Conservation (phyloP, 1,140 invertebrate species). For the Temnothorax nylanderi region DNA sequence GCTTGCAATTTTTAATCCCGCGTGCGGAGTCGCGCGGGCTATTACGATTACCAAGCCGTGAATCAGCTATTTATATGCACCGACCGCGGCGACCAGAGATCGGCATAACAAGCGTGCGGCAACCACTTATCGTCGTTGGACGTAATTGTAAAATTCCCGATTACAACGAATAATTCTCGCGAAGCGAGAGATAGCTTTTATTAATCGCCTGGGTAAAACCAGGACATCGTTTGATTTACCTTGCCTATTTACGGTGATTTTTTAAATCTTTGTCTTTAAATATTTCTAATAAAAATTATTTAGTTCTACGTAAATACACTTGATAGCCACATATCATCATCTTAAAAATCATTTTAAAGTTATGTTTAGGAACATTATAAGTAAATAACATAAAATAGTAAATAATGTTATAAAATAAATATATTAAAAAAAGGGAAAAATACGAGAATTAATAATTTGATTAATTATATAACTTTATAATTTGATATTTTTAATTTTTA, state of each 20-base stretch:
- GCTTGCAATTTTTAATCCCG: conserved; percentile 43
- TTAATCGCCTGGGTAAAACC: conserved; percentile 31
- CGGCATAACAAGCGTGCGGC: conserved; percentile 46
- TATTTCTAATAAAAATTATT: background rate
- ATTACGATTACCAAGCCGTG: conserved; percentile 51
- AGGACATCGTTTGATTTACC: background rate
- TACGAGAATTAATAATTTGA: background rate
- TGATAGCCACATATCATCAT: background rate
- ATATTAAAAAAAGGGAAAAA: background rate
- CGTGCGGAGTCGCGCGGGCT: conserved; percentile 31
- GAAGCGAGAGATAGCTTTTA: background rate
- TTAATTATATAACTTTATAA: background rate
- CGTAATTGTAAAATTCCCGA: conserved; percentile 50
- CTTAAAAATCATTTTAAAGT: background rate
- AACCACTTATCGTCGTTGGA: conserved; percentile 22
- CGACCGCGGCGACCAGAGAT: background rate
- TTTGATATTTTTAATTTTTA: background rate
- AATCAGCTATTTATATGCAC: conserved; percentile 53
- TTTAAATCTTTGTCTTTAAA: background rate
- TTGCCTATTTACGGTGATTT: no score
- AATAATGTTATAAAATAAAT: background rate
- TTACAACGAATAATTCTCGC: conserved; percentile 49
- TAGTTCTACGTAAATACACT: background rate
- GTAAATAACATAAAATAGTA: background rate
- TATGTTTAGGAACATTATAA: background rate